Evolutionary conservation across 2,113 vertebrate species (phyloP).

Genomic region (Varanus salvator): DNA sequence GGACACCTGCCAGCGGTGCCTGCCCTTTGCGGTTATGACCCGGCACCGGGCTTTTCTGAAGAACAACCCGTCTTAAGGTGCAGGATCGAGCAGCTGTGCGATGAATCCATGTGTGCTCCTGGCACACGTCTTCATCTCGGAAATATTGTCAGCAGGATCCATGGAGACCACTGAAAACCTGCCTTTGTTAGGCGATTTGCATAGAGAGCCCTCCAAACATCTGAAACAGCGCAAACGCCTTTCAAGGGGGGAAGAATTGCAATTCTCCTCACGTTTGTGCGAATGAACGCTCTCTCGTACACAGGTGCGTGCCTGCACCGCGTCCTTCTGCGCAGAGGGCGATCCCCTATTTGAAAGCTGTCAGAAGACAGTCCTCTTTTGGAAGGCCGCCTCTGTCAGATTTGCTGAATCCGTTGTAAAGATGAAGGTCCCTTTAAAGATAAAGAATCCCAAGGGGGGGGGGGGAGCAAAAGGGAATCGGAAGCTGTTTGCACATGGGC

Average conservation of each 20-base stretch:
- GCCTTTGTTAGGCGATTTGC: slow-evolving; percentile 8
- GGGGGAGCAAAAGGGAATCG: no score
- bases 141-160: neutral
- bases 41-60: neutral
- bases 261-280: neutral
- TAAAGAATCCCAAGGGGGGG: no score
- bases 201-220: neutral
- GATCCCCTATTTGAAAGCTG: no score
- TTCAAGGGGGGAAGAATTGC: neutral
- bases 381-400: no score
- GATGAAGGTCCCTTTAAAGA: no score
- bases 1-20: neutral
- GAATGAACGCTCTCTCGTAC: neutral
- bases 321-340: no score
- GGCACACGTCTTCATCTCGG: accelerated
- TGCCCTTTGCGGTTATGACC: neutral
- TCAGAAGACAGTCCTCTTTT: no score
- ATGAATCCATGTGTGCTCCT: neutral
- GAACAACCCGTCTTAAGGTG: slow-evolving; percentile 2
- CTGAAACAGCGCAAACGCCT: neutral
- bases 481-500: no score
- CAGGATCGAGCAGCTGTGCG: neutral
- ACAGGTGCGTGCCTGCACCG: neutral
- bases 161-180: slow-evolving; percentile 1
- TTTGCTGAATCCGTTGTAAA: no score